Percentiles rank a stretch among this genome's conserved stretches.
phyloP scores from a whole-genome alignment of 2,113 vertebrate species.

The Dipodomys spectabilis region DNA sequence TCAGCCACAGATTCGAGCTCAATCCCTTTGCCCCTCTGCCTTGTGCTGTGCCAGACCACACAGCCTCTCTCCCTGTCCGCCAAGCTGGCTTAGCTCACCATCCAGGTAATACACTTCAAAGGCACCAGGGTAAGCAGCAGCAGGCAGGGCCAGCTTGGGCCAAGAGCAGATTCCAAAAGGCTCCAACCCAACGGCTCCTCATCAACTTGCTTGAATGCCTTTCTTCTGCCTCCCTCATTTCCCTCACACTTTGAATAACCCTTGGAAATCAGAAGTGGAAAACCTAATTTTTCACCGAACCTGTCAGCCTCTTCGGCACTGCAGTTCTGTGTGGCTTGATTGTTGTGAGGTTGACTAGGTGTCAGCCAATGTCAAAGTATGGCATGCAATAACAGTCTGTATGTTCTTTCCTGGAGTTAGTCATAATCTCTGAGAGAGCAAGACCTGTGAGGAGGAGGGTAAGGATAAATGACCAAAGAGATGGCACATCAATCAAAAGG shows the following conservation, averaged over 20 bases:
- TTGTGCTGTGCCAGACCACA: conserved; percentile 79
- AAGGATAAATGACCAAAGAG: neutral
- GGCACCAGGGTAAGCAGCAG: conserved; percentile 11
- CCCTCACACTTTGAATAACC: conserved; percentile 71
- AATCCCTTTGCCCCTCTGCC: conserved; percentile 69
- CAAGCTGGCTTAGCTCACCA: conserved; percentile 66
- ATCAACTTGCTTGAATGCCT: conserved; percentile 56
- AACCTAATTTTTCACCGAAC: conserved; percentile 60
- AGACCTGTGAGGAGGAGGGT: neutral
- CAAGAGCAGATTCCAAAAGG: conserved; percentile 44
- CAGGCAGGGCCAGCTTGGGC: conserved; percentile 30
- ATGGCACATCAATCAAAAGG: neutral
- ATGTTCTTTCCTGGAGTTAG: neutral
- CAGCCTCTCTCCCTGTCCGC: conserved; percentile 62
- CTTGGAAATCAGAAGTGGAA: conserved; percentile 67
- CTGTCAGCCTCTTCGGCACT: conserved; percentile 34
- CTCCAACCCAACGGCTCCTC: conserved; percentile 49
- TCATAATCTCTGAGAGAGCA: neutral
- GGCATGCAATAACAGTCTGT: neutral
- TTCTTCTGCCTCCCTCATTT: neutral
- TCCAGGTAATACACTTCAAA: conserved; percentile 81
- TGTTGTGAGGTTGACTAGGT: conserved; percentile 64
- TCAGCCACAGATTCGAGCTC: conserved; percentile 51
- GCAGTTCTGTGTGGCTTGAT: neutral
- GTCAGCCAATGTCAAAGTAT: conserved; percentile 41